Percentiles rank a stretch among this genome's conserved stretches.
phyloP scores from a whole-genome alignment of 1,140 invertebrate species.

The Drosophila kikkawai region DNA sequence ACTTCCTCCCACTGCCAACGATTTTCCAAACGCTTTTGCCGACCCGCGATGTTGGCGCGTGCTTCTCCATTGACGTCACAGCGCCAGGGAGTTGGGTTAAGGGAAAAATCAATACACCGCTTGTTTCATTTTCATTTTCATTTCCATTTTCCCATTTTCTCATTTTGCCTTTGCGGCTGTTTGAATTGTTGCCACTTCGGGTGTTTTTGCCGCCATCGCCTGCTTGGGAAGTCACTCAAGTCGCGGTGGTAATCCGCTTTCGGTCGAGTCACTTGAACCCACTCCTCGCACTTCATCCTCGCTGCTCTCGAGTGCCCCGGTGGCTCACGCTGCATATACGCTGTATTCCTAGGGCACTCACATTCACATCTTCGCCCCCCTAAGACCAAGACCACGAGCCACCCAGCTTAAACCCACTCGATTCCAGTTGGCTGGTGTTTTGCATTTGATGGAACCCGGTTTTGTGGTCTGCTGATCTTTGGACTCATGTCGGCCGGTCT shows the following conservation, averaged over 20 bases:
- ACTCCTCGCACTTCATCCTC: slow-evolving; percentile 59
- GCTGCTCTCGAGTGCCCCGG: slow-evolving; percentile 34
- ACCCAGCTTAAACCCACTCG: slow-evolving; percentile 32
- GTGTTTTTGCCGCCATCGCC: slow-evolving; percentile 18
- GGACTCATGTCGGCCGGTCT: slow-evolving; percentile 41
- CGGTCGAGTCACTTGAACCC: slow-evolving; percentile 67
- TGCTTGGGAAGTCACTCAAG: slow-evolving; percentile 69
- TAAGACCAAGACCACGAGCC: slow-evolving; percentile 3
- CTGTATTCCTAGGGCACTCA: slow-evolving; percentile 31
- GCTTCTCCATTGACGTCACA: slow-evolving; percentile 66
- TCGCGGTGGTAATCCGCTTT: slow-evolving; percentile 72
- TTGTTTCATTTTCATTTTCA: slow-evolving; percentile 61
- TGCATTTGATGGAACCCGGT: slow-evolving; percentile 59
- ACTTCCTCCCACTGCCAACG: background rate
- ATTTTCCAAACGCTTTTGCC: background rate
- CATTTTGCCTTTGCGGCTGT: slow-evolving; percentile 26
- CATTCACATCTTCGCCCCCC: background rate
- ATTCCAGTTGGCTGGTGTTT: slow-evolving; percentile 72
- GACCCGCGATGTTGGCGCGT: slow-evolving; percentile 28
- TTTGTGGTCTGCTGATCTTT: slow-evolving; percentile 63
- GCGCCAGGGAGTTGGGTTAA: slow-evolving; percentile 52
- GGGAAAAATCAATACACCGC: slow-evolving; percentile 69
- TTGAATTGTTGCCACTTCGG: slow-evolving; percentile 31
- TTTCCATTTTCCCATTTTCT: slow-evolving; percentile 29
- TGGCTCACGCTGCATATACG: slow-evolving; percentile 61